Percentiles rank a stretch among this genome's conserved stretches.
These are phyloP conservation scores for Lysandra coridon DNA, from an alignment of 2,888 invertebrate genomes.

Conservation along the genomic window DNA sequence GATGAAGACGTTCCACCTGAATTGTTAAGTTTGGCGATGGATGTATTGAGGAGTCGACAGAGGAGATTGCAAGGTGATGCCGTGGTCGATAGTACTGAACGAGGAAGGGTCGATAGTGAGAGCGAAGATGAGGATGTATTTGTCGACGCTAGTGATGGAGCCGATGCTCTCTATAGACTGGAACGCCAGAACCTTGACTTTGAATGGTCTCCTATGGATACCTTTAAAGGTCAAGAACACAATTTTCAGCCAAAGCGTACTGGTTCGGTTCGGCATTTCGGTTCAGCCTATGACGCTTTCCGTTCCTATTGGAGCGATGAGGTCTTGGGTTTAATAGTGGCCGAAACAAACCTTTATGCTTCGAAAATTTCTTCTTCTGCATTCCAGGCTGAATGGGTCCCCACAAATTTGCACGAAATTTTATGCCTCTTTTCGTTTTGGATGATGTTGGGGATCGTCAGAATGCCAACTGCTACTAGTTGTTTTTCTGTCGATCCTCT, in stretches of 20 bases:
- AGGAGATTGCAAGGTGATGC: background rate
- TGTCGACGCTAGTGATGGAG: background rate
- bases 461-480: slow-evolving; percentile 35
- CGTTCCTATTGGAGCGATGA: background rate
- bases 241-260: background rate
- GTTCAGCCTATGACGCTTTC: background rate
- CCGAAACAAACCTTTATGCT: slow-evolving; percentile 36
- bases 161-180: background rate
- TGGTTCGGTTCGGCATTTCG: background rate
- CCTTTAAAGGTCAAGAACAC: background rate
- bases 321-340: slow-evolving; percentile 33
- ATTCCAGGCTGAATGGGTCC: slow-evolving; percentile 32
- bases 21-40: slow-evolving; percentile 23
- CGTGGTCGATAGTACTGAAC: background rate
- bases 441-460: too few relatives aligned
- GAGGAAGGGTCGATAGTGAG: background rate
- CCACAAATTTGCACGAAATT: background rate
- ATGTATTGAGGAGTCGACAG: slow-evolving; percentile 8
- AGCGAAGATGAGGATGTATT: background rate
- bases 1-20: slow-evolving; percentile 15
- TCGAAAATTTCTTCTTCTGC: slow-evolving; percentile 3
- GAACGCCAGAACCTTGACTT: slow-evolving; percentile 3
- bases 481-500: slow-evolving; percentile 34
- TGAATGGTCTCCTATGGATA: slow-evolving; percentile 17
- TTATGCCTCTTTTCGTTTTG: too few relatives aligned